Conservation (phyloP, 2,888 invertebrate species). For the Sarcophaga rosellei region DNA sequence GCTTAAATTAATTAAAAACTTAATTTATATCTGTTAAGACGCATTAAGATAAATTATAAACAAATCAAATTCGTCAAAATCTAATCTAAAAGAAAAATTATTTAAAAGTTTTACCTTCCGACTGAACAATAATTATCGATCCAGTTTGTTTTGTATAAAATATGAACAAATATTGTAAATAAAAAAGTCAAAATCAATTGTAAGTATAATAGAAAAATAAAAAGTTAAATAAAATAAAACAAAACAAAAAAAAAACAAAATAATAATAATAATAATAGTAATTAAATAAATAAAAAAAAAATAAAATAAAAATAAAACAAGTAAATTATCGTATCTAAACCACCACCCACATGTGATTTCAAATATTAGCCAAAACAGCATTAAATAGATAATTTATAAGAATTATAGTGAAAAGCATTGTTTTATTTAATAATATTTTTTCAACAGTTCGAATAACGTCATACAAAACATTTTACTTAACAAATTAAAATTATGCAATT, state of each 20-base stretch:
- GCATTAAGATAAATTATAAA: not conserved
- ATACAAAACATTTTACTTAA: too few species aligned
- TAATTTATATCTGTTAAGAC: conserved; percentile 24
- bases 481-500: too few species aligned
- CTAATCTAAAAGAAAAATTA: not conserved
- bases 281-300: conserved; percentile 57
- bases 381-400: conserved; percentile 43
- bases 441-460: too few species aligned
- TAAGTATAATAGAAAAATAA: conserved; percentile 36
- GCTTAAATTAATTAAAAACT: conserved; percentile 21
- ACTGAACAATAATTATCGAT: conserved; percentile 33
- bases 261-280: too few species aligned
- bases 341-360: conserved; percentile 74
- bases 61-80: not conserved
- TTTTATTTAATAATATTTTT: too few species aligned
- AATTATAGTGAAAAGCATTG: conserved; percentile 43
- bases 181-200: conserved; percentile 21
- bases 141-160: conserved; percentile 33
- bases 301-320: conserved; percentile 41
- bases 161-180: conserved; percentile 32
- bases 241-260: conserved; percentile 32
- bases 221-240: conserved; percentile 23
- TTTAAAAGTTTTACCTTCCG: conserved; percentile 29
- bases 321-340: conserved; percentile 71
- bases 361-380: conserved; percentile 67